Evolutionary conservation across 2,113 vertebrate genomes (phyloP).

Genomic region (Istiophorus platypterus): DNA sequence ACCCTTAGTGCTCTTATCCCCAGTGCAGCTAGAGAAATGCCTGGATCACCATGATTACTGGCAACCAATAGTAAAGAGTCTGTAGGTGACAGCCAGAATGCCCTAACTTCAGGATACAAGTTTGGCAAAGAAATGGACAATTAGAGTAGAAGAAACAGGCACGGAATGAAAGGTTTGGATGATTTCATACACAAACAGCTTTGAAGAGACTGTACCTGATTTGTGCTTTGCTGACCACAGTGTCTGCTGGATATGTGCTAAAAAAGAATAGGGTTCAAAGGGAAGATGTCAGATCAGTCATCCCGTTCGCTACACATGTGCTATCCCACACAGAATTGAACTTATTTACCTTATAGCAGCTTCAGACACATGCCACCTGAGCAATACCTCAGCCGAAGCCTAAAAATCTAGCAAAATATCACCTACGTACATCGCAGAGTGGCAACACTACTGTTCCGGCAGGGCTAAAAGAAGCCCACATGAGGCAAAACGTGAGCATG

Average conservation of each 20-base stretch:
- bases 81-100: neutral
- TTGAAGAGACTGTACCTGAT: constrained; percentile 87
- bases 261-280: constrained; percentile 70
- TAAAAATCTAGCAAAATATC: constrained; percentile 56
- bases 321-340: constrained; percentile 63
- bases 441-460: constrained; percentile 54
- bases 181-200: constrained; percentile 8
- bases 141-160: constrained; percentile 3
- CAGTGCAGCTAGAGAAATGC: neutral
- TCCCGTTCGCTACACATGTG: constrained; percentile 45
- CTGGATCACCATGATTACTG: neutral
- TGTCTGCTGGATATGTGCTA: constrained; percentile 97
- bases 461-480: constrained; percentile 69
- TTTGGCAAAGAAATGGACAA: constrained; percentile 12
- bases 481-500: constrained; percentile 72
- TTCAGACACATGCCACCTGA: constrained; percentile 59
- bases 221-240: constrained; percentile 96
- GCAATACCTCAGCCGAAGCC: constrained; percentile 21
- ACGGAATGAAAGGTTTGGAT: constrained; percentile 1
- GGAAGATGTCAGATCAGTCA: constrained; percentile 63
- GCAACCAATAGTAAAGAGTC: constrained; percentile 2
- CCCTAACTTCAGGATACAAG: neutral
- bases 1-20: neutral
- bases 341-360: constrained; percentile 61
- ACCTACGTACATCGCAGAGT: constrained; percentile 58